Percentiles rank a stretch among this genome's conserved stretches.
These are phyloP conservation scores for Watsonalla binaria DNA, from an alignment of 2,888 invertebrate genomes.

Conservation along the genomic window DNA sequence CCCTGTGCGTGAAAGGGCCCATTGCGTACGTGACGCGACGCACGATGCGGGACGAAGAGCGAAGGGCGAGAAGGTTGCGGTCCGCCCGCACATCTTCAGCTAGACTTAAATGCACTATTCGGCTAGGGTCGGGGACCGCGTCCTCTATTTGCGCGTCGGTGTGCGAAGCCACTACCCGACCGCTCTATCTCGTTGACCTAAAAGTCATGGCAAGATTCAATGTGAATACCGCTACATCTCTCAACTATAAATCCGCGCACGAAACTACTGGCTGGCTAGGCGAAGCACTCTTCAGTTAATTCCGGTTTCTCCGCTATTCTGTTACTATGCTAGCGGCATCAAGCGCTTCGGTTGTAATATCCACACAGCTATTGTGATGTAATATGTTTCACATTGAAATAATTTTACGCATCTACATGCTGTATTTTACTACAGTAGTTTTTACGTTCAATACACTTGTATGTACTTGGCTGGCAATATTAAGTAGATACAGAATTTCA, in stretches of 20 bases:
- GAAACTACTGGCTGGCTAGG: constrained; percentile 29
- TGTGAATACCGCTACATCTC: constrained; percentile 37
- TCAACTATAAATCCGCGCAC: constrained; percentile 34
- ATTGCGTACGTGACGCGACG: constrained; percentile 64
- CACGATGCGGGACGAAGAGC: constrained; percentile 37
- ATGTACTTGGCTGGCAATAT: no score
- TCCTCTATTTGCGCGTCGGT: constrained; percentile 32
- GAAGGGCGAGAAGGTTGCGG: constrained; percentile 37
- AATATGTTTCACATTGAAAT: constrained; percentile 18
- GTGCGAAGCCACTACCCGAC: constrained; percentile 7
- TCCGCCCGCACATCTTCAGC: constrained; percentile 55
- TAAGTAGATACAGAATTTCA: no score
- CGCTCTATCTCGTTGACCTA: constrained; percentile 31
- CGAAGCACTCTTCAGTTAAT: constrained; percentile 39
- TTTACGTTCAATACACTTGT: no score
- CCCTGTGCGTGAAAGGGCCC: constrained; percentile 54
- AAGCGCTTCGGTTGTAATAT: constrained; percentile 38
- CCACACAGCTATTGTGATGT: constrained; percentile 45
- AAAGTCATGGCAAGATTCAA: constrained; percentile 45
- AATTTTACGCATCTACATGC: background rate
- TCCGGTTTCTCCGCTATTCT: constrained; percentile 62
- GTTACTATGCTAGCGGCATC: constrained; percentile 49
- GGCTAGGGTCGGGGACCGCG: constrained; percentile 52
- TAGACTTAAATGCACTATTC: constrained; percentile 51
- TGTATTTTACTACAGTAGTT: background rate